Evolutionary conservation across 2,888 invertebrate species (phyloP).

Genomic region (Rotaria sp.): DNA sequence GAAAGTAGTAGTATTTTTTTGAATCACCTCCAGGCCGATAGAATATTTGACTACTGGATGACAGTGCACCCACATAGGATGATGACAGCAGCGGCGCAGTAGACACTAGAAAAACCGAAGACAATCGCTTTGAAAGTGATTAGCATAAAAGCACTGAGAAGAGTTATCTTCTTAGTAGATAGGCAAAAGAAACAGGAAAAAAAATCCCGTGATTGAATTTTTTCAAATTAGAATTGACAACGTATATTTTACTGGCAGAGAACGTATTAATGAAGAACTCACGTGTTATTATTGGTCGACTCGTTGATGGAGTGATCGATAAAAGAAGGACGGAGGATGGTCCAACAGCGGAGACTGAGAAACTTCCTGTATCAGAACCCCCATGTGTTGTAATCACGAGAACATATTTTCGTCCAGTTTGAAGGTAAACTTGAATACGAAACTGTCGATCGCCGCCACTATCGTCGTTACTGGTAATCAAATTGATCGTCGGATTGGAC

Average conservation of each 20-base stretch:
- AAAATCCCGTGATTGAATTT: no score
- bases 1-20: neutral
- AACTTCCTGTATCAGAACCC: neutral
- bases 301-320: neutral
- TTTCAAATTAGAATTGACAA: no score
- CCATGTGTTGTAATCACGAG: neutral
- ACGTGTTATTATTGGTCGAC: neutral
- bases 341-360: neutral
- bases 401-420: neutral
- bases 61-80: no score
- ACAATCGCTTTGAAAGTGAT: no score
- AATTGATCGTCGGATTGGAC: neutral
- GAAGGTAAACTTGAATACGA: neutral
- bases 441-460: neutral
- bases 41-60: neutral
- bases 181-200: no score
- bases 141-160: no score
- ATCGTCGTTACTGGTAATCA: neutral
- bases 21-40: neutral
- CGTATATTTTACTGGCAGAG: no score
- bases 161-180: no score
- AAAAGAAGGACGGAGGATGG: neutral
- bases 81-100: no score
- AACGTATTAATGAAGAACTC: neutral
- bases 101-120: no score